These are phyloP conservation scores for Plebejus melissa DNA, from an alignment of 2,888 invertebrate genomes.

Conservation along the genomic window DNA sequence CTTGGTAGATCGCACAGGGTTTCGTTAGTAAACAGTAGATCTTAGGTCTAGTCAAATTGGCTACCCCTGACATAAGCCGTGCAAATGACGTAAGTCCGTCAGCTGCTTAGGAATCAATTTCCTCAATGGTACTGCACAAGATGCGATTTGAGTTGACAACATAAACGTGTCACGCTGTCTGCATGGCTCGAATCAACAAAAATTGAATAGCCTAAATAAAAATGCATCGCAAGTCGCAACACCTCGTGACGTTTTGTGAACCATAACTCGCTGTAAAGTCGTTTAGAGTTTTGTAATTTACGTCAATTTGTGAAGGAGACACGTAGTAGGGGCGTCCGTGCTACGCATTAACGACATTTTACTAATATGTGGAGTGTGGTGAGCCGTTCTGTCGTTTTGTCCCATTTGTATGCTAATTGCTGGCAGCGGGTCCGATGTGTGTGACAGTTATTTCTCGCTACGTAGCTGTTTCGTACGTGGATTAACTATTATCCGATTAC, in stretches of 20 bases:
- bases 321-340: not conserved
- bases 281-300: not conserved
- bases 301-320: constrained; percentile 7
- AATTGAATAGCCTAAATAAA: not conserved
- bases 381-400: constrained; percentile 42
- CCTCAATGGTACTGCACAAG: no score
- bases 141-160: no score
- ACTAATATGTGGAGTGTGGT: not conserved
- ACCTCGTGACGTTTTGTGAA: not conserved
- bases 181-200: not conserved
- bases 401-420: constrained; percentile 58
- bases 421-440: constrained; percentile 32
- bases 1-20: no score
- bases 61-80: no score
- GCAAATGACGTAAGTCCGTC: no score
- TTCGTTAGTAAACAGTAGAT: no score
- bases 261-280: not conserved
- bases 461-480: constrained; percentile 54
- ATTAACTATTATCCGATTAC: constrained; percentile 40
- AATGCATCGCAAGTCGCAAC: not conserved
- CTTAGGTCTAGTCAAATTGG: no score
- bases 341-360: not conserved
- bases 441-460: constrained; percentile 63
- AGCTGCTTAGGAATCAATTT: no score
- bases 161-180: no score